Evolutionary conservation across 2,797 vertebrate species (phyloP).

Genomic region (Arnoldichthys spilopterus): DNA sequence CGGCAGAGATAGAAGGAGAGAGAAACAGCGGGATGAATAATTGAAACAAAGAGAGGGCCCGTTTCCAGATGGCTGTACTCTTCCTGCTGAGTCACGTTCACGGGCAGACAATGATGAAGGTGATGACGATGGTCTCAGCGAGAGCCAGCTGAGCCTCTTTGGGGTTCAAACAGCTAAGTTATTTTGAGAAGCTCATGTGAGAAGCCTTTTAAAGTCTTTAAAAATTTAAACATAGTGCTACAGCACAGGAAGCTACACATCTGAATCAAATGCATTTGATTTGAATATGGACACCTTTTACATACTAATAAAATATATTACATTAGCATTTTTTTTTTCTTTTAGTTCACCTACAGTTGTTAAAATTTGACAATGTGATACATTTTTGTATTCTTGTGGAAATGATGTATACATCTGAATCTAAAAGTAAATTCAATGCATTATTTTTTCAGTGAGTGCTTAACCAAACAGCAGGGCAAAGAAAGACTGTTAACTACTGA

Average conservation of each 20-base stretch:
- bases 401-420: background rate
- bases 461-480: background rate
- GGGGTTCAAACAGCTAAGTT: slow-evolving; percentile 23
- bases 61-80: slow-evolving; percentile 51
- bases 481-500: background rate
- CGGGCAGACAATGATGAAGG: slow-evolving; percentile 20
- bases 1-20: slow-evolving; percentile 1
- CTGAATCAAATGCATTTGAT: background rate
- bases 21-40: slow-evolving; percentile 35
- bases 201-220: slow-evolving; percentile 11
- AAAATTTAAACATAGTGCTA: slow-evolving; percentile 8
- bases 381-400: background rate
- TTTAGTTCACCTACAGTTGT: background rate
- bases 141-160: slow-evolving; percentile 26
- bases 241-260: background rate
- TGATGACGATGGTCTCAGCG: slow-evolving; percentile 42
- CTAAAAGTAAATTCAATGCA: background rate
- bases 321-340: background rate
- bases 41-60: slow-evolving; percentile 24
- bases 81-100: slow-evolving; percentile 52
- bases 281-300: background rate
- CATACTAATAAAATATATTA: background rate
- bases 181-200: slow-evolving; percentile 33
- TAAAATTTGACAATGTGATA: background rate
- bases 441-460: background rate